Percentiles rank a stretch among this genome's conserved stretches.
phyloP scores from a whole-genome alignment of 2,888 invertebrate species.

The Bruchidius siliquastri region DNA sequence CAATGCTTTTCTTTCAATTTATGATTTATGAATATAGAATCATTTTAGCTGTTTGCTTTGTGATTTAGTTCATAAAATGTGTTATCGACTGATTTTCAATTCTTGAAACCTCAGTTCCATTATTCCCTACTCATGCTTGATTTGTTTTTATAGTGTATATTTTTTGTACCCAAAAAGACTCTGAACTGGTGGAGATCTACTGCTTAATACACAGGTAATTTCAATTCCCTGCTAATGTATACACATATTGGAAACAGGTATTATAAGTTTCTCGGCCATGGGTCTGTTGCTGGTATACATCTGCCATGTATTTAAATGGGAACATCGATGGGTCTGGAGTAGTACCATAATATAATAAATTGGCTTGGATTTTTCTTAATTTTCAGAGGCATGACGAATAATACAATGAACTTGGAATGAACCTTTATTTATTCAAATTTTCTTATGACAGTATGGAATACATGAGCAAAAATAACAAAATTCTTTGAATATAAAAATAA shows the following conservation, averaged over 20 bases:
- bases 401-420: constrained; percentile 1
- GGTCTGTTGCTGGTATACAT: neutral
- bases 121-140: too few species aligned
- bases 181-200: too few species aligned
- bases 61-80: too few species aligned
- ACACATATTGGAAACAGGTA: constrained; percentile 1
- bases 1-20: too few species aligned
- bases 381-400: neutral
- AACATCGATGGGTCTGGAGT: neutral
- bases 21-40: too few species aligned
- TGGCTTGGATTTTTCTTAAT: neutral
- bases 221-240: neutral
- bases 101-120: too few species aligned
- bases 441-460: neutral
- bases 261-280: neutral
- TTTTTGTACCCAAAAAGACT: too few species aligned
- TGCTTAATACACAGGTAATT: neutral
- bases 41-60: too few species aligned
- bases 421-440: neutral
- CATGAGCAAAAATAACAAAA: constrained; percentile 1
- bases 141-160: too few species aligned
- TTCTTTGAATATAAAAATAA: neutral
- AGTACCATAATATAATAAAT: constrained; percentile 1
- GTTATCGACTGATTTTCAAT: too few species aligned
- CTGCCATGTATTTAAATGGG: constrained; percentile 1